Percentiles rank a stretch among this genome's conserved stretches.
Evolutionary conservation across 2,888 invertebrate genomes (phyloP).

Genomic region (Quadriops clusia): DNA sequence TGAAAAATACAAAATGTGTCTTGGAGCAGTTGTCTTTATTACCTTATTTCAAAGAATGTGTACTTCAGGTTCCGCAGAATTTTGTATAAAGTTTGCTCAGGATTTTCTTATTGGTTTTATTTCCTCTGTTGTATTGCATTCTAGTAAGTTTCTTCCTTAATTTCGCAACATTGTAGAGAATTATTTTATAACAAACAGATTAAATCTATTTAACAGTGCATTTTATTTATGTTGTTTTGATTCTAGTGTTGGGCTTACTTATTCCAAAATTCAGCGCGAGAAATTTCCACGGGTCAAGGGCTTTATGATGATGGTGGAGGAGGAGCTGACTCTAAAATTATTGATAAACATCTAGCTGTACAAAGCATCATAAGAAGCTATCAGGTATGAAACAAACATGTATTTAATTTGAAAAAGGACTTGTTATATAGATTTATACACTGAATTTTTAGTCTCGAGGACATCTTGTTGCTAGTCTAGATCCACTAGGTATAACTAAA

Average conservation of each 20-base stretch:
- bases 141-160: too few species aligned
- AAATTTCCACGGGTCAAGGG: background rate
- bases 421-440: background rate
- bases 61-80: too few species aligned
- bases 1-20: too few species aligned
- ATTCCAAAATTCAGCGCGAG: conserved; percentile 5
- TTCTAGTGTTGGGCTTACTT: conserved; percentile 5
- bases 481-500: conserved; percentile 7
- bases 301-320: conserved; percentile 4
- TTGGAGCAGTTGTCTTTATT: too few species aligned
- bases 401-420: too few species aligned
- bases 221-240: conserved; percentile 2
- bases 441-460: conserved; percentile 7
- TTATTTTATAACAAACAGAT: too few species aligned
- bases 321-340: background rate
- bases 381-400: background rate
- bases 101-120: too few species aligned
- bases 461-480: conserved; percentile 8
- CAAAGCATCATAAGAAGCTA: background rate
- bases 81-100: too few species aligned
- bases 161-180: too few species aligned
- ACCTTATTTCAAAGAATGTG: too few species aligned
- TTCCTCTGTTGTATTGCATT: too few species aligned
- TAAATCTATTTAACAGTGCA: too few species aligned
- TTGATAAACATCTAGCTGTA: background rate